Evolutionary conservation across 2,113 vertebrate genomes (phyloP).

Genomic region (Saccopteryx leptura): DNA sequence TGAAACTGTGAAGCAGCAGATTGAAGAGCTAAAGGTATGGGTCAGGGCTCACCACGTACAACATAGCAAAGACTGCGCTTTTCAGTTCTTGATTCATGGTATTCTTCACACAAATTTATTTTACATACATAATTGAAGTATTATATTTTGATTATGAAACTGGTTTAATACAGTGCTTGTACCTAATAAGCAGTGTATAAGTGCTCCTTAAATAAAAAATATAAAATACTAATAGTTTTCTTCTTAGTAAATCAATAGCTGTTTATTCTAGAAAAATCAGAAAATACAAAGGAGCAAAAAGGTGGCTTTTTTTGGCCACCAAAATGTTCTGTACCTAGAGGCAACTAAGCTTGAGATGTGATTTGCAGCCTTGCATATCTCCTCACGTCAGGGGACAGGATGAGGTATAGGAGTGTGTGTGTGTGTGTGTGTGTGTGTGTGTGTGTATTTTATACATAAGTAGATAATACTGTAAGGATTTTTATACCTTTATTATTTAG

Average conservation of each 20-base stretch:
- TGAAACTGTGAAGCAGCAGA: conserved; percentile 99
- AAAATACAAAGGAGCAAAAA: conserved; percentile 20
- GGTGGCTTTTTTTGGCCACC: neutral
- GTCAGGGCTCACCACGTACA: neutral
- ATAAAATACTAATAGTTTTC: neutral
- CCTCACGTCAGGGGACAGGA: neutral
- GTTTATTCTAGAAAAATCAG: conserved; percentile 19
- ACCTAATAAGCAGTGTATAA: neutral
- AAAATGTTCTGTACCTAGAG: neutral
- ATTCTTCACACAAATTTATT: neutral
- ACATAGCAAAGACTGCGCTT: neutral
- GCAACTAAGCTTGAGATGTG: neutral
- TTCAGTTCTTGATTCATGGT: neutral
- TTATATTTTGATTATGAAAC: conserved; percentile 29
- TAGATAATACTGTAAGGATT: neutral
- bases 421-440: neutral
- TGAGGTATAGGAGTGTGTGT: neutral
- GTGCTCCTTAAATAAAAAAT: conserved; percentile 27
- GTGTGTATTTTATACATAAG: neutral
- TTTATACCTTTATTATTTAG: neutral
- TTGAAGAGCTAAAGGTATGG: conserved; percentile 97
- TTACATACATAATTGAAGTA: neutral
- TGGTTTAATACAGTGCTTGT: neutral
- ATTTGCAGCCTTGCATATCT: neutral
- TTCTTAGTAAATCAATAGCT: neutral